Conservation (phyloP, 2,113 vertebrate genomes). For the Lates calcarifer region DNA sequence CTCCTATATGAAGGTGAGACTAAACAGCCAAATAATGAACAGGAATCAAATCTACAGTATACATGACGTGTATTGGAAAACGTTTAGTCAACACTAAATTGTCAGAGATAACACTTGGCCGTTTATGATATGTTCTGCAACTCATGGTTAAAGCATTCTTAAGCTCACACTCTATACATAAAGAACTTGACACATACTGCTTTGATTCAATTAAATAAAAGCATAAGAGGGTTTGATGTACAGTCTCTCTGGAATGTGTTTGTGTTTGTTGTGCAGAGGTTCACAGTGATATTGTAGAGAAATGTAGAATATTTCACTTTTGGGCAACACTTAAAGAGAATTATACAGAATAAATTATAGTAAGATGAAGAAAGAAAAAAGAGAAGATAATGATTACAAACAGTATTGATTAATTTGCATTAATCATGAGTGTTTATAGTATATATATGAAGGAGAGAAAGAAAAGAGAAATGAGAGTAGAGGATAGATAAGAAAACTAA, state of each 20-base stretch:
- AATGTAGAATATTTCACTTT: no score
- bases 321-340: background rate
- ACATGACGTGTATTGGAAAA: background rate
- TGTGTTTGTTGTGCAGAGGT: no score
- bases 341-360: background rate
- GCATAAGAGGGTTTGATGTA: no score
- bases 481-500: background rate
- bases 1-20: background rate
- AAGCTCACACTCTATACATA: no score
- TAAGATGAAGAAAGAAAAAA: background rate
- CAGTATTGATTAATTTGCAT: background rate
- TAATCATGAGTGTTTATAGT: background rate
- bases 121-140: no score
- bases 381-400: background rate
- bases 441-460: background rate
- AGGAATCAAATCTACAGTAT: no score
- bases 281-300: no score
- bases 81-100: background rate
- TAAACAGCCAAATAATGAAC: background rate
- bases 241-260: no score
- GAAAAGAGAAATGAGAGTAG: conserved; percentile 8
- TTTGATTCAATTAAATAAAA: no score
- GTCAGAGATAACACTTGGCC: background rate
- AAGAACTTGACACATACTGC: no score
- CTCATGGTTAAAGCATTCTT: no score